These are phyloP conservation scores for Eriocheir sinensis DNA, from an alignment of 1,140 invertebrate genomes.

Conservation along the genomic window DNA sequence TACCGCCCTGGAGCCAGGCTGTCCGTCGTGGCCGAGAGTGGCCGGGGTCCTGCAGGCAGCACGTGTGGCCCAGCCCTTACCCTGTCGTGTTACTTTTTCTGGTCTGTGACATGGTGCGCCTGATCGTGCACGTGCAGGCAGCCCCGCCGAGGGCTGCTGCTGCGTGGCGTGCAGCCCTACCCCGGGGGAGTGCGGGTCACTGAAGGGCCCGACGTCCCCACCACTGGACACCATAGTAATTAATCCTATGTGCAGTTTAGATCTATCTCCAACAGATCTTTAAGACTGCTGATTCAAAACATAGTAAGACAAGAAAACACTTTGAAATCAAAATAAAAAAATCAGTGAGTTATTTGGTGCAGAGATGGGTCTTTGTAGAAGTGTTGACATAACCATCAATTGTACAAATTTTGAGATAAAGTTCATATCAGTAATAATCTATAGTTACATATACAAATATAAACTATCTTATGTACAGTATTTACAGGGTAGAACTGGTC, in stretches of 20 bases:
- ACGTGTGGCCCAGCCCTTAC: constrained; percentile 58
- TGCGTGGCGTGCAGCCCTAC: not conserved
- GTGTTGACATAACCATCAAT: constrained; percentile 69
- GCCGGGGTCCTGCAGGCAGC: constrained; percentile 40
- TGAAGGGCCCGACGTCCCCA: not conserved
- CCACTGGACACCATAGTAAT: constrained; percentile 42
- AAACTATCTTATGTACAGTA: constrained; percentile 78
- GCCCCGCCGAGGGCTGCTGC: not conserved
- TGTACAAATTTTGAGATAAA: constrained; percentile 75
- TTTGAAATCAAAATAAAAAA: constrained; percentile 53
- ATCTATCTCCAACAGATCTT: constrained; percentile 57
- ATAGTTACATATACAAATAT: constrained; percentile 78
- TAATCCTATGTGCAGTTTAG: constrained; percentile 57
- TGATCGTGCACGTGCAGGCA: not conserved
- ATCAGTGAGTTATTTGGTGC: constrained; percentile 73
- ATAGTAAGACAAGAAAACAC: constrained; percentile 55
- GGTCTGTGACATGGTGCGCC: constrained; percentile 28
- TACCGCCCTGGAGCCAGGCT: constrained; percentile 8
- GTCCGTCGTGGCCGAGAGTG: not conserved
- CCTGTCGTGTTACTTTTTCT: constrained; percentile 60
- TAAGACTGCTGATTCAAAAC: constrained; percentile 11
- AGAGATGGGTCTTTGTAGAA: constrained; percentile 66
- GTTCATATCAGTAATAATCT: constrained; percentile 70
- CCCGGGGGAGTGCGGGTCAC: not conserved
- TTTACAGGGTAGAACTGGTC: constrained; percentile 71